Percentiles rank a stretch among this genome's conserved stretches.
Evolutionary conservation across 92 coral and sea anemone species (phyloP).

Genomic region (Plumapathes pennacea): DNA sequence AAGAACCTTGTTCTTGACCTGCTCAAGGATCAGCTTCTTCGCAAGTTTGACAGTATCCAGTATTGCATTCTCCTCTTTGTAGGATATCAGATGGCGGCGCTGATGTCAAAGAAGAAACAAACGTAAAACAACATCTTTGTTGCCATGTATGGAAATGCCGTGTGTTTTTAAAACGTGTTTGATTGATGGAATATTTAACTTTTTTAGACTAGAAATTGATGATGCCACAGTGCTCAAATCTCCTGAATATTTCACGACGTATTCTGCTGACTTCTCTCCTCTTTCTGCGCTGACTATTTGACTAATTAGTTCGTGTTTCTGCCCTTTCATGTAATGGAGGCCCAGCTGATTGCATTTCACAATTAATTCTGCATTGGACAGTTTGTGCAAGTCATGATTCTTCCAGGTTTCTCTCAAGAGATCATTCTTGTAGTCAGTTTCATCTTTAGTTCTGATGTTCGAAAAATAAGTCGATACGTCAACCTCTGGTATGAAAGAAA

Average conservation of each 20-base stretch:
- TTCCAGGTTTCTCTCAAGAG: constrained; percentile 50
- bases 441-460: constrained; percentile 7
- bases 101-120: constrained; percentile 29
- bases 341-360: constrained; percentile 25
- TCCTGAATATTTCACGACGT: constrained; percentile 19
- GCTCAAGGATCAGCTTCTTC: neutral
- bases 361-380: constrained; percentile 12
- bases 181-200: constrained; percentile 24
- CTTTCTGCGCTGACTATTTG: constrained; percentile 18
- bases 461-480: constrained; percentile 16
- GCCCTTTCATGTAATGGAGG: constrained; percentile 9
- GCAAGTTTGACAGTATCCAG: neutral
- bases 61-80: neutral
- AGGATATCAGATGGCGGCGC: neutral
- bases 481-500: constrained; percentile 24
- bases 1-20: neutral
- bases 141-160: constrained; percentile 19
- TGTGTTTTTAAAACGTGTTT: constrained; percentile 24
- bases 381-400: constrained; percentile 36
- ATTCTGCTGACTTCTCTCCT: constrained; percentile 2
- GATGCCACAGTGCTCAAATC: constrained; percentile 5
- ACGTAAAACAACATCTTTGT: constrained; percentile 22
- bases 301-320: constrained; percentile 32
- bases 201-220: constrained; percentile 14
- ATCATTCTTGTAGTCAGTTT: constrained; percentile 37